Evolutionary conservation across 2,797 vertebrate genomes (phyloP).

Genomic region (Pyrocephalus nanus): DNA sequence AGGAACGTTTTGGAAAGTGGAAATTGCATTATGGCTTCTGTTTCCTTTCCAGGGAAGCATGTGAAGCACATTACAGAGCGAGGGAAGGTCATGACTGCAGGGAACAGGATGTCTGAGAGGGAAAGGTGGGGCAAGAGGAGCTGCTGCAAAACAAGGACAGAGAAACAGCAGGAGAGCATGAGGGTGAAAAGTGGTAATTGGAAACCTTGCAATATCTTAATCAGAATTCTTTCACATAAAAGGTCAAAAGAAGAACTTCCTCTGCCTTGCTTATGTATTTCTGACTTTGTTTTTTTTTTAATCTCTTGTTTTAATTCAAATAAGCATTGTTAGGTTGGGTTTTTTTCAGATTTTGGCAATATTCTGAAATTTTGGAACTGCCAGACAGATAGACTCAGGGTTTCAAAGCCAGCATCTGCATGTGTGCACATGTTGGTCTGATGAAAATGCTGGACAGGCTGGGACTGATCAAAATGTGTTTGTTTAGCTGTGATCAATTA

Average conservation of each 20-base stretch:
- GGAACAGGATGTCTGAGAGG: conserved; percentile 1
- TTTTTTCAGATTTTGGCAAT: neutral
- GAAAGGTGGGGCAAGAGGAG: neutral
- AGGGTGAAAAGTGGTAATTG: neutral
- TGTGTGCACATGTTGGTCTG: neutral
- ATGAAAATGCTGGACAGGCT: neutral
- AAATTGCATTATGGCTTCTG: conserved; percentile 16
- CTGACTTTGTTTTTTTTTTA: neutral
- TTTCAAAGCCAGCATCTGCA: neutral
- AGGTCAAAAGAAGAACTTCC: neutral
- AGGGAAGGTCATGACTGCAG: neutral
- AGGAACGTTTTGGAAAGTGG: neutral
- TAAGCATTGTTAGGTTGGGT: fast-evolving
- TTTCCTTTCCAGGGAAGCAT: conserved; percentile 24
- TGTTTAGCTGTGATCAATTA: neutral
- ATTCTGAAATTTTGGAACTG: neutral
- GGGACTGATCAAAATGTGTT: neutral
- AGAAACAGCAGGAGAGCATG: neutral
- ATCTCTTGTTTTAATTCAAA: neutral
- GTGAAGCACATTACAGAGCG: neutral
- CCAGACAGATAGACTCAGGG: neutral
- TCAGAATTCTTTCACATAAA: neutral
- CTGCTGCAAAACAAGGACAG: neutral
- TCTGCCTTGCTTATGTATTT: neutral
- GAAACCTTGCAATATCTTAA: neutral